Evolutionary conservation across 2,888 invertebrate genomes (phyloP).

Genomic region (Phyllotreta cruciferae): DNA sequence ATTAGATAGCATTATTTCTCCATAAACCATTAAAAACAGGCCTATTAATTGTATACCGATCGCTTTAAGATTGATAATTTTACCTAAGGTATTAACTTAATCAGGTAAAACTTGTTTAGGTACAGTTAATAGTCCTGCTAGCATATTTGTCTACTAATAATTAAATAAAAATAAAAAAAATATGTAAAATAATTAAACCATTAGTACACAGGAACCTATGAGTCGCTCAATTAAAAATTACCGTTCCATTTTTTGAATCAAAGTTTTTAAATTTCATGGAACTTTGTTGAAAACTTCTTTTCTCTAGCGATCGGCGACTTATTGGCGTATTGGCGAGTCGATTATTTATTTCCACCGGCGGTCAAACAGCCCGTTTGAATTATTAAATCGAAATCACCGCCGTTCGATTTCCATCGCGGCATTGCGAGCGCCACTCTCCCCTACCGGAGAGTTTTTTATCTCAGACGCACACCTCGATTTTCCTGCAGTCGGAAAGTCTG

Average conservation of each 20-base stretch:
- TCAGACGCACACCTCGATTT: conserved; percentile 46
- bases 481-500: conserved; percentile 23
- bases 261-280: no score
- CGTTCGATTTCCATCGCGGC: not conserved
- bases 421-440: conserved; percentile 18
- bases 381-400: not conserved
- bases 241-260: no score
- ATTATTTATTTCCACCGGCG: conserved; percentile 12
- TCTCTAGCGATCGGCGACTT: conserved; percentile 9
- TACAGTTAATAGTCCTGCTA: conserved; percentile 1
- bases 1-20: no score
- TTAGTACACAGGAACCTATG: conserved; percentile 18
- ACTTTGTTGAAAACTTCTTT: not conserved
- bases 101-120: no score
- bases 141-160: not conserved
- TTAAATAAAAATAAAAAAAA: conserved; percentile 1
- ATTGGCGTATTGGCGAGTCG: conserved; percentile 7
- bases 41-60: no score
- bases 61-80: no score
- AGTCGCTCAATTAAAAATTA: not conserved
- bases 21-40: no score
- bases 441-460: conserved; percentile 40
- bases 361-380: conserved; percentile 6
- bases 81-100: no score
- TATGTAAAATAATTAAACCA: not conserved